Evolutionary conservation across 2,113 vertebrate genomes (phyloP).

Genomic region (Fregata magnificens): DNA sequence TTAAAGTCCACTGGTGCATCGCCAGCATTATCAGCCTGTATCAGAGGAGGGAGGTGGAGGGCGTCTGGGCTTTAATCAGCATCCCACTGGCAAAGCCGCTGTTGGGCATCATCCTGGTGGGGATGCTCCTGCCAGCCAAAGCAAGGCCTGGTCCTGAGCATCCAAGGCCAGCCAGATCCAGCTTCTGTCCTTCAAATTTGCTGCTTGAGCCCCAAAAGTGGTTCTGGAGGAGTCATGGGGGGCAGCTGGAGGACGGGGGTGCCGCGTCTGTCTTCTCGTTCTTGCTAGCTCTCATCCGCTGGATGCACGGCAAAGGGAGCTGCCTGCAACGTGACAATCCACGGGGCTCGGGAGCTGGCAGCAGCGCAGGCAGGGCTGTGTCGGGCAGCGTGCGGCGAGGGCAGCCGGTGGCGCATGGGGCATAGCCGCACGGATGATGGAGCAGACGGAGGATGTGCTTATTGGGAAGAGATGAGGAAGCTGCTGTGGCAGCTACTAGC

Average conservation of each 20-base stretch:
- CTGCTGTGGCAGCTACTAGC: too few relatives aligned
- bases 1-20: background rate
- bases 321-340: background rate
- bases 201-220: background rate
- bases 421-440: background rate
- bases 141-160: background rate
- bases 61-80: background rate
- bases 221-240: background rate
- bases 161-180: background rate
- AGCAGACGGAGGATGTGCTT: accelerated
- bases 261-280: background rate
- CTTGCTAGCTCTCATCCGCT: background rate
- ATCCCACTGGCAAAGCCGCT: accelerated
- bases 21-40: background rate
- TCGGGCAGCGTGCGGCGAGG: background rate
- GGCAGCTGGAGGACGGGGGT: background rate
- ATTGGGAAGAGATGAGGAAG: background rate
- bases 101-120: background rate
- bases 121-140: background rate
- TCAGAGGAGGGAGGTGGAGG: background rate
- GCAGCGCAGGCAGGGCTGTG: background rate
- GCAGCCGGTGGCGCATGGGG: background rate
- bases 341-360: accelerated
- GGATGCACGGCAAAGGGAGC: background rate
- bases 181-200: background rate